phyloP scores from a whole-genome alignment of 2,797 vertebrate genomes.

The Paguma larvata region DNA sequence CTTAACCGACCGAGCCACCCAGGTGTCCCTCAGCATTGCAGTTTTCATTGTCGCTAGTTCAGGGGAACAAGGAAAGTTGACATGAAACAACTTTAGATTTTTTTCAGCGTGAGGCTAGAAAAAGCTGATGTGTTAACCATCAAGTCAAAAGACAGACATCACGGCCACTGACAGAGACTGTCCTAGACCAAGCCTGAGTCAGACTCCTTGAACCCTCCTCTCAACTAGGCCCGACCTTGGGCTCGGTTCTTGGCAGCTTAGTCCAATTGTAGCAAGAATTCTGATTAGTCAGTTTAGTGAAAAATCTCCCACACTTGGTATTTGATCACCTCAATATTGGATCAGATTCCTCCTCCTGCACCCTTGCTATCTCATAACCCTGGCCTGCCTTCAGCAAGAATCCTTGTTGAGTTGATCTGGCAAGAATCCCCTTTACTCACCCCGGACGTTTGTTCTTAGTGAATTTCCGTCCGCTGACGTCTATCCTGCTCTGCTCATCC shows the following conservation, averaged over 20 bases:
- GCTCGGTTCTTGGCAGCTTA: background rate
- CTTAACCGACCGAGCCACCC: too few species aligned
- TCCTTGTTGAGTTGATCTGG: background rate
- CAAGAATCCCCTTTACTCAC: background rate
- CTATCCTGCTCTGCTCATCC: background rate
- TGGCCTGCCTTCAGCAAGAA: background rate
- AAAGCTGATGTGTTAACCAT: background rate
- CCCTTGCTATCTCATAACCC: background rate
- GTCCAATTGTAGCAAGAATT: conserved; percentile 5
- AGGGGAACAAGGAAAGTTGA: background rate
- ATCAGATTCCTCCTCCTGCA: background rate
- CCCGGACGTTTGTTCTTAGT: background rate
- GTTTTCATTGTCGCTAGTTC: background rate
- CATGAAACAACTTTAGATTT: conserved; percentile 21
- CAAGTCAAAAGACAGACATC: background rate
- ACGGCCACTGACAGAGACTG: background rate
- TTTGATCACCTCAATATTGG: background rate
- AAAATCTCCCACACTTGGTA: background rate
- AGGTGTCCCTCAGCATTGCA: background rate
- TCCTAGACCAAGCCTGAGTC: background rate
- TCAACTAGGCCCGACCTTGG: background rate
- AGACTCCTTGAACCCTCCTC: background rate
- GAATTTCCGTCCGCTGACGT: background rate
- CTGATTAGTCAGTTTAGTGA: background rate
- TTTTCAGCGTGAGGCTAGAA: background rate